Evolutionary conservation across 2,888 invertebrate species (phyloP), one percentile per base, ranked within the genome.

Genomic region (Dendrolimus pini): DNA sequence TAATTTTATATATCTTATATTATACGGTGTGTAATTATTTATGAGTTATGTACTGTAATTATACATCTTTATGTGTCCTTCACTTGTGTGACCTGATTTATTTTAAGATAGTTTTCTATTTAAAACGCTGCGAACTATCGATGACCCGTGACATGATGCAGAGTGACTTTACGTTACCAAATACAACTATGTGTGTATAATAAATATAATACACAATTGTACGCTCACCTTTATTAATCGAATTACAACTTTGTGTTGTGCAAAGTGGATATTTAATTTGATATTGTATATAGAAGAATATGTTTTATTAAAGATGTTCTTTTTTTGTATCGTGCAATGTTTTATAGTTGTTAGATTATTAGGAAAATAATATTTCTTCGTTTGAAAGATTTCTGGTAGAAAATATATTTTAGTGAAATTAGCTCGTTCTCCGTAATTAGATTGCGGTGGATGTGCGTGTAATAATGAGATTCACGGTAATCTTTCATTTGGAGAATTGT

Each of bases 1-100:
- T 70, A 74, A 72, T 72, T 71, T 67, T 72, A 72, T 73, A 65
- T 74, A 71, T 68, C 70, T 69, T 74, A 70, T 70, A 68, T 63
- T 63, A 71, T 75, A 75, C 30, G 30, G 47, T 76, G 70, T 77
- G 72, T 76, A 71, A 71, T 71, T 71, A 72, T 75, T 70, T 79
- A 75, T 75, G 70, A 47, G 2, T 6, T 6, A 30, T 30, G 72
- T 73, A 69, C 72, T 71, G 67, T 72, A 73, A 30, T 30, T 30
- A 30, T 67, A 71, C 71, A 67, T 72, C 67, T 74, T 77, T 80
- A 78, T 80, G 73, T 82, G 78, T 82, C 79, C 79, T 83, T 86
- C 83, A 84, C 85, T 89, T 85, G 79, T 89, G 89, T 89, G 89
- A 90, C 89, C 89, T 89, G 89, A 89, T 89, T 89, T 89, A 85